A percentile compares a stretch with the other conserved stretches of the same genome.
Conservation (phyloP, 2,113 vertebrate species). For the Alectura lathami region DNA sequence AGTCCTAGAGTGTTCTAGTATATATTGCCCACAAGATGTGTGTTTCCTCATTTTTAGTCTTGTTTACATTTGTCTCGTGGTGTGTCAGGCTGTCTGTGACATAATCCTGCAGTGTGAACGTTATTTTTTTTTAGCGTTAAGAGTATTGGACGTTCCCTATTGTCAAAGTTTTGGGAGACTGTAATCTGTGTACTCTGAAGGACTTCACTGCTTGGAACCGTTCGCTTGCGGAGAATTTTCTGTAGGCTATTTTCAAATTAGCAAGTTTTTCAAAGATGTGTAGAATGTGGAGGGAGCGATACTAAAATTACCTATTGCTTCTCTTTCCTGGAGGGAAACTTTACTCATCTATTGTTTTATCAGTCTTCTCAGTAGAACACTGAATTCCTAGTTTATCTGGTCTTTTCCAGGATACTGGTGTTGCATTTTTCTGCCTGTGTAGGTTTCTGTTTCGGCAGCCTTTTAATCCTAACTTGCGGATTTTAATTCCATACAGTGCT, state of each 20-base stretch:
- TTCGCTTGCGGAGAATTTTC: conserved; percentile 4
- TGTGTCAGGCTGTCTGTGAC: conserved; percentile 63
- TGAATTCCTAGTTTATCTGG: background rate
- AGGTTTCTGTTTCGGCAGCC: conserved; percentile 54
- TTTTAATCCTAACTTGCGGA: conserved; percentile 47
- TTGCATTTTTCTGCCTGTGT: conserved; percentile 12
- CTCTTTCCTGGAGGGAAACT: conserved; percentile 45
- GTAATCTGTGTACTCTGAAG: conserved; percentile 47
- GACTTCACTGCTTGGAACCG: conserved; percentile 15
- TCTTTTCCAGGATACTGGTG: conserved; percentile 25
- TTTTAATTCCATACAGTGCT: conserved; percentile 42
- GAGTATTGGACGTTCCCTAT: conserved; percentile 23
- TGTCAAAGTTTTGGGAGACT: conserved; percentile 44
- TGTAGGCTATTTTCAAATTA: conserved; percentile 28
- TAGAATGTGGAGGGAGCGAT: conserved; percentile 27
- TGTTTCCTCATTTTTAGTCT: conserved; percentile 47
- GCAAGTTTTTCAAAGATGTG: conserved; percentile 27
- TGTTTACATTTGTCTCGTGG: conserved; percentile 42
- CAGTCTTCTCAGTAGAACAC: conserved; percentile 49
- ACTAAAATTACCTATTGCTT: conserved; percentile 15
- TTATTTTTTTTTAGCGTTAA: conserved; percentile 22
- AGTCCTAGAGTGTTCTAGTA: conserved; percentile 61
- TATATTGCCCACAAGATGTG: conserved; percentile 56
- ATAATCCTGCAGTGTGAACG: conserved; percentile 50
- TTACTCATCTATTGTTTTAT: conserved; percentile 14